Percentiles rank a stretch among this genome's conserved stretches.
phyloP scores from a whole-genome alignment of 2,888 invertebrate species.

The Vesta saturnalis region DNA sequence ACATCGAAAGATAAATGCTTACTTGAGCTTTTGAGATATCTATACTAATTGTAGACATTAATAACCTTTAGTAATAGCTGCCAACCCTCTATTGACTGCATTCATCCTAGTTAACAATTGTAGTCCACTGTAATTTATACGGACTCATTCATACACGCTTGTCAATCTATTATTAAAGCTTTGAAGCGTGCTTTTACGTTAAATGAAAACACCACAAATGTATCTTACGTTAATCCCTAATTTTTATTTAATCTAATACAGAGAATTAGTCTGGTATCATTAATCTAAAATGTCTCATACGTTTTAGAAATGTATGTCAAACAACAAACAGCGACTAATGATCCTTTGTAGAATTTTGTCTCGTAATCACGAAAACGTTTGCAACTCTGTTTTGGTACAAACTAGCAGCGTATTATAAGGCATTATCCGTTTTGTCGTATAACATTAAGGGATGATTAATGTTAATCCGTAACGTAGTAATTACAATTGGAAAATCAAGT shows the following conservation, averaged over 20 bases:
- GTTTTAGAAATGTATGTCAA: background rate
- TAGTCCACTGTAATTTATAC: too few species aligned
- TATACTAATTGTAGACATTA: too few species aligned
- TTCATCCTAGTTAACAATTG: too few species aligned
- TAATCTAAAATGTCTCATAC: background rate
- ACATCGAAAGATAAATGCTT: too few species aligned
- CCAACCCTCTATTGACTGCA: too few species aligned
- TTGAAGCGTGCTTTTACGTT: too few species aligned
- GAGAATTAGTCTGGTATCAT: background rate
- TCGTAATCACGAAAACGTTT: conserved; percentile 1
- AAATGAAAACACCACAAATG: too few species aligned
- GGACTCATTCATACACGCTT: too few species aligned
- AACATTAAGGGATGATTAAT: background rate
- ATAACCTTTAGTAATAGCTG: too few species aligned
- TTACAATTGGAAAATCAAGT: background rate
- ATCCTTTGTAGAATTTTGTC: conserved; percentile 1
- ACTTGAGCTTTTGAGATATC: too few species aligned
- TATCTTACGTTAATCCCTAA: too few species aligned
- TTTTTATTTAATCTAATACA: background rate
- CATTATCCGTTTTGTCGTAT: conserved; percentile 1
- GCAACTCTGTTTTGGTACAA: background rate
- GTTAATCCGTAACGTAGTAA: conserved; percentile 1
- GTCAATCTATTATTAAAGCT: too few species aligned
- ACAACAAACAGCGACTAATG: conserved; percentile 1
- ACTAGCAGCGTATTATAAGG: background rate